A percentile compares a stretch with the other conserved stretches of the same genome.
Evolutionary conservation across 2,888 invertebrate genomes (phyloP).

Genomic region (Azorinus chamasolen): DNA sequence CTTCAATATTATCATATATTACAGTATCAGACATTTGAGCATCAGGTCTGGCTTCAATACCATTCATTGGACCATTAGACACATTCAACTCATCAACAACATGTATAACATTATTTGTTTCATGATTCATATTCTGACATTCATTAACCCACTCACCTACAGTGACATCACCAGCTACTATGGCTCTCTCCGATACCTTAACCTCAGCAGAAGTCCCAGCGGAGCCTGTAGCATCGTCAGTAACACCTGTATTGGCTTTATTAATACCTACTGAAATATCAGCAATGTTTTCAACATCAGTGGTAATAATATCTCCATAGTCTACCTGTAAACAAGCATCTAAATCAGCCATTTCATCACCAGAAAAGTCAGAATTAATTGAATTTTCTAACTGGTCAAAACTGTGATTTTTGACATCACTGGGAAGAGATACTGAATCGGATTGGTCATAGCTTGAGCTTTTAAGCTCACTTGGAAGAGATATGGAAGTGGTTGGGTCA

Average conservation of each 20-base stretch:
- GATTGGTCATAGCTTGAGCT: slow-evolving; percentile 52
- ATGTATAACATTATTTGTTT: slow-evolving; percentile 6
- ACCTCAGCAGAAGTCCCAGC: too few species aligned
- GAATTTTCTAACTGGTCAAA: slow-evolving; percentile 62
- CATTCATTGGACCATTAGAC: not conserved
- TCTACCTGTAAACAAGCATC: slow-evolving; percentile 54
- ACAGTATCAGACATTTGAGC: not conserved
- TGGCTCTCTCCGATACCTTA: slow-evolving; percentile 29
- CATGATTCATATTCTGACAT: slow-evolving; percentile 21
- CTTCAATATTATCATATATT: not conserved
- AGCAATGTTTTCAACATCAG: slow-evolving; percentile 59
- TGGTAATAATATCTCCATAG: slow-evolving; percentile 50
- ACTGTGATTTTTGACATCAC: slow-evolving; percentile 52
- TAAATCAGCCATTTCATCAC: slow-evolving; percentile 58
- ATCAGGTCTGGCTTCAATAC: slow-evolving; percentile 6
- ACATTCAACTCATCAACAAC: not conserved
- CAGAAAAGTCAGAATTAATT: slow-evolving; percentile 58
- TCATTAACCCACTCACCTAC: slow-evolving; percentile 53
- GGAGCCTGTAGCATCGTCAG: not conserved
- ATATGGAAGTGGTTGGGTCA: slow-evolving; percentile 60
- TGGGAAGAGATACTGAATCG: slow-evolving; percentile 56
- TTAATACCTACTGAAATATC: slow-evolving; percentile 43
- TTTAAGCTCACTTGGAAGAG: slow-evolving; percentile 64
- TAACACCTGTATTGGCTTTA: slow-evolving; percentile 28
- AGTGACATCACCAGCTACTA: slow-evolving; percentile 38